Evolutionary conservation across 2,888 invertebrate genomes (phyloP), one percentile per base, ranked within the genome.

Genomic region (Amiota minor): DNA sequence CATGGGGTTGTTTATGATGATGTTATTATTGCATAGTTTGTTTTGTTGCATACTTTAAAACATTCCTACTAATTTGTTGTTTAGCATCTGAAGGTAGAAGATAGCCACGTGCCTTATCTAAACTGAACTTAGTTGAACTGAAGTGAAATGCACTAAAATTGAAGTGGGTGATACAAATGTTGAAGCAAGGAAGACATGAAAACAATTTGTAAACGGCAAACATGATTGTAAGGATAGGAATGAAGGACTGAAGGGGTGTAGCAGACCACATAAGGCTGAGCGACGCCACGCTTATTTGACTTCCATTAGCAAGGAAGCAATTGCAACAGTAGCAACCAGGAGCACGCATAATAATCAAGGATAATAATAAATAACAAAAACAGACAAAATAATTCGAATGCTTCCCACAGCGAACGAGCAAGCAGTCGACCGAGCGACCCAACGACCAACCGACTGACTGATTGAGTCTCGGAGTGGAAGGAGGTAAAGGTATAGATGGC

Each of bases 91-190:
- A 87, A 85, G 88, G 88, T 87, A 86, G 88, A 87, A 88, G 86
- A 88, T 86, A 85, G 88, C 84, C 87, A 88, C 87, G 88, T 88
- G 88, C 83, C 87, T 87, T 87, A 88, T 88, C 88, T 12, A 50
- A 18, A 68, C 50, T 23, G 18, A 59, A 59, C 4, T 59, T 59
- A 20, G 16, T 20, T 20, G 9, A 18, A n/a, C 53, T n/a, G n/a
- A 50, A 50, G 3, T 59, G 16, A 9, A 9, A 9, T 16, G 18
- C 56, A 56, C n/a, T 16, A 18, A 20, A 11, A 20, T 0, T 18
- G 46, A 64, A 16, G 45, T 16, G 64, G 76, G 77, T 74, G 67
- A 73, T 73, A 75, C 16, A 74, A 72, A 76, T 72, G 75, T 71
- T 73, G 68, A 16, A 61, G 65, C 67, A 71, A 20, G 12, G 46